These are phyloP conservation scores for Cheilosia scutellata DNA, from an alignment of 2,888 invertebrate genomes.

Conservation along the genomic window DNA sequence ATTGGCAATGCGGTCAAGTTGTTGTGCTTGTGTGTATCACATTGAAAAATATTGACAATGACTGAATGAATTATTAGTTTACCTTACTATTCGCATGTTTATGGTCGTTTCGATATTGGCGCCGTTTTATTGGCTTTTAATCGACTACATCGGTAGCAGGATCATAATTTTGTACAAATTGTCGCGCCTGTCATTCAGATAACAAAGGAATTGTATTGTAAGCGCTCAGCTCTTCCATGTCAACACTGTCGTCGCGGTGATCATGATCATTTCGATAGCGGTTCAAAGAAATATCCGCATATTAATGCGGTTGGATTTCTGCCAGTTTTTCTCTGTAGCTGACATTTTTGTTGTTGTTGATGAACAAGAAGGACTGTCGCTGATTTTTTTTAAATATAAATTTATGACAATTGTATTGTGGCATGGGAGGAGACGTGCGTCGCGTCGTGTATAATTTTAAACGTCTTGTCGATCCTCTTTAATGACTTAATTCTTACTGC, in stretches of 20 bases:
- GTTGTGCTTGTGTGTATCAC: background rate
- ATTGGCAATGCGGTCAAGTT: background rate
- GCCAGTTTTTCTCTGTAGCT: background rate
- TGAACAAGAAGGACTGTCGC: background rate
- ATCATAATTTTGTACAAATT: slow-evolving; percentile 19
- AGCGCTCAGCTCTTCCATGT: background rate
- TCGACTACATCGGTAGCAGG: background rate
- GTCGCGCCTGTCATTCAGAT: slow-evolving; percentile 5
- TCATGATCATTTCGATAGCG: slow-evolving; percentile 15
- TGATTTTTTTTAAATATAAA: background rate
- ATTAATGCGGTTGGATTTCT: background rate
- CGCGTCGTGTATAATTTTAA: slow-evolving; percentile 3
- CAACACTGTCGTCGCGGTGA: background rate
- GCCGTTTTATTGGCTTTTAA: slow-evolving; percentile 19
- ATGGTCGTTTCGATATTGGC: slow-evolving; percentile 14
- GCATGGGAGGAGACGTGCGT: background rate
- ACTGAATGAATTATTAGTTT: slow-evolving; percentile 30
- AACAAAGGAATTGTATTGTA: background rate
- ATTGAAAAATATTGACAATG: slow-evolving; percentile 4
- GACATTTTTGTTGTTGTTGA: background rate
- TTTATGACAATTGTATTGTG: slow-evolving; percentile 17
- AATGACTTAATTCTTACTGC: background rate
- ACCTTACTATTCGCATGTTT: background rate
- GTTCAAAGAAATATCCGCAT: background rate
- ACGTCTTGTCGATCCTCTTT: background rate